A percentile compares a stretch with the other conserved stretches of the same genome.
These are phyloP conservation scores for Taxidea taxus DNA, from an alignment of 2,113 vertebrate genomes.

Conservation along the genomic window DNA sequence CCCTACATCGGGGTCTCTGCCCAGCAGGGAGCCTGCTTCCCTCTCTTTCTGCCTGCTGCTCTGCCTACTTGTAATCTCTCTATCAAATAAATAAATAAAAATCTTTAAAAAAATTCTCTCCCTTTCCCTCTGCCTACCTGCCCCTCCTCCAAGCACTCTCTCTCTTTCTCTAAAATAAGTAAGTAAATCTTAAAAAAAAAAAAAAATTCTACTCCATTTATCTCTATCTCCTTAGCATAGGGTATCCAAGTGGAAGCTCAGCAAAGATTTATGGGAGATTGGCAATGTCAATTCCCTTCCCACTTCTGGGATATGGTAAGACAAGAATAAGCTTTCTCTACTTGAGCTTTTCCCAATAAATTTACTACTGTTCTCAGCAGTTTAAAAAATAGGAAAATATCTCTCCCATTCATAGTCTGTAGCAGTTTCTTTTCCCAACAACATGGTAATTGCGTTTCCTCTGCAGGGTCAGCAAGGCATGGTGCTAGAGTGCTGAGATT, in stretches of 20 bases:
- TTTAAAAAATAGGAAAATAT: neutral
- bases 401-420: neutral
- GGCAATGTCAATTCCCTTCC: neutral
- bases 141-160: neutral
- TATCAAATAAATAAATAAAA: too few species aligned
- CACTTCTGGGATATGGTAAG: neutral
- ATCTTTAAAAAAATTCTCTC: neutral
- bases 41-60: neutral
- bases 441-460: neutral
- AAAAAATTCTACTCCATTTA: neutral
- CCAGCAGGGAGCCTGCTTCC: neutral
- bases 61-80: too few species aligned
- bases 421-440: neutral
- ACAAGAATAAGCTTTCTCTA: neutral
- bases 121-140: neutral
- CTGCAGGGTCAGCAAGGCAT: neutral
- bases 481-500: neutral
- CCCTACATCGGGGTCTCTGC: accelerated
- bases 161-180: neutral
- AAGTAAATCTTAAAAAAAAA: neutral
- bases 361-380: neutral
- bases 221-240: neutral
- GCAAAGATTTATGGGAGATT: neutral
- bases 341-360: neutral
- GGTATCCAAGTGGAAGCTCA: neutral